A percentile compares a stretch with the other conserved stretches of the same genome.
Conservation (phyloP, 2,888 invertebrate genomes). For the Ametastegia equiseti region DNA sequence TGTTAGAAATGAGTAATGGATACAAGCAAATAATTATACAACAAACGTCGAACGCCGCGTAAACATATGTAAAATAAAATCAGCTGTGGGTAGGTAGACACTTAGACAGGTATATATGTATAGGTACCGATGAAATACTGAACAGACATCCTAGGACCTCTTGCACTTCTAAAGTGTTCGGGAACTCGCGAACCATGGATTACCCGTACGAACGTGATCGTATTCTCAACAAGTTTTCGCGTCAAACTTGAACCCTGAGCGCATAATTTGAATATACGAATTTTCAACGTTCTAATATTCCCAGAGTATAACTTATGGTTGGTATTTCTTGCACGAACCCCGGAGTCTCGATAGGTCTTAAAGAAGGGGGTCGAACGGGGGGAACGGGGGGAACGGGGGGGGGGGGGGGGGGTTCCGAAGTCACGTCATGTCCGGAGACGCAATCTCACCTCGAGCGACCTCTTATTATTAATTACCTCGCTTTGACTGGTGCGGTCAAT, state of each 20-base stretch:
- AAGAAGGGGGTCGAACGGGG: too few species aligned
- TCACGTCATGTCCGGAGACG: conserved; percentile 44
- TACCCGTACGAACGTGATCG: conserved; percentile 36
- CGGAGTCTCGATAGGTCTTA: conserved; percentile 29
- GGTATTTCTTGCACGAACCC: conserved; percentile 36
- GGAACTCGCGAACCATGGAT: conserved; percentile 20
- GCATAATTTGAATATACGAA: conserved; percentile 22
- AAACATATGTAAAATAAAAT: background rate
- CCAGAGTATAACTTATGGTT: conserved; percentile 13
- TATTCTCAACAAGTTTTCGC: conserved; percentile 18
- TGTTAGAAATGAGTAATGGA: conserved; percentile 25
- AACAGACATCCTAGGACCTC: background rate
- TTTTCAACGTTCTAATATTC: conserved; percentile 28
- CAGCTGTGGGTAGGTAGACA: too few species aligned
- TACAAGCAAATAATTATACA: conserved; percentile 4
- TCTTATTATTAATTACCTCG: conserved; percentile 54
- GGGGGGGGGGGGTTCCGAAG: conserved; percentile 9
- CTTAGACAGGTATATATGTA: too few species aligned
- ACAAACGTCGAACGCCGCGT: background rate
- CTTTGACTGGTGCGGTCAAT: conserved; percentile 48
- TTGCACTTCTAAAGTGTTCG: background rate
- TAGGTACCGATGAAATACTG: background rate
- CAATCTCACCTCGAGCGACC: conserved; percentile 55
- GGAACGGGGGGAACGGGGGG: background rate
- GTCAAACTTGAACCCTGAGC: conserved; percentile 28